Base-by-base conservation (phyloP, 2,113 vertebrate species). In the Marcusenius ussheri region DNA sequence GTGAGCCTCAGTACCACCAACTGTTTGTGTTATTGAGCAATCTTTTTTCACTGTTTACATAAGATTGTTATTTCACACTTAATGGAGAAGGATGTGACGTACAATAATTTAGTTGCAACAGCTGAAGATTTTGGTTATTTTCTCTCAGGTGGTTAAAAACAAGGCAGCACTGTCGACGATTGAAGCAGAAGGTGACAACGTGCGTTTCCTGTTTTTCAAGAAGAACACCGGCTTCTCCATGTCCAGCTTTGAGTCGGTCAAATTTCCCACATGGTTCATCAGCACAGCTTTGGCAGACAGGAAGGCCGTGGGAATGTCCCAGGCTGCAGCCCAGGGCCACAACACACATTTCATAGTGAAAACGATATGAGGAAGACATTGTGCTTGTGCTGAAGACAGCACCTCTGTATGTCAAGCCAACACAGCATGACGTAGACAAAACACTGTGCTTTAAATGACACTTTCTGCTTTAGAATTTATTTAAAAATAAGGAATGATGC, bases 201-300 rank as follows among this genome's bases (percentile, higher is more conserved):
- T 66, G 66, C 90, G 93, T 0, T 96, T 96, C 45, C 93, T 96
- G 62, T 96, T 96, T 93, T 93, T 94, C 91, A 94, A 92, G 15
- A 90, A 47, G 0, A 92, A 92, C 91, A 90, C 62, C 0, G 94
- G 93, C 0, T 0, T 93, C 27, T 93, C 91, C 91, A 1, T 88
- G 70, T 94, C 91, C 93, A 94, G 93, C 17, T 91, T 96, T 3
- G 90, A 90, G 90, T 96, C 95, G 1, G 94, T 92, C 1, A 62
- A 6, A 31, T 93, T 24, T 92, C 93, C 88, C 0, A 0, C 88
- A 86, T 96, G 94, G 94, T 95, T 92, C 93, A 94, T 96, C 91
- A 95, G 95, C 94, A 96, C 95, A 0, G 92, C 91, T 0, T 27
- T 50, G 10, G 19, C 88, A 0, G 88, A 94, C 83, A 90, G 92